Conservation (phyloP, 1,140 invertebrate species). For the Zaprionus lachaisei region DNA sequence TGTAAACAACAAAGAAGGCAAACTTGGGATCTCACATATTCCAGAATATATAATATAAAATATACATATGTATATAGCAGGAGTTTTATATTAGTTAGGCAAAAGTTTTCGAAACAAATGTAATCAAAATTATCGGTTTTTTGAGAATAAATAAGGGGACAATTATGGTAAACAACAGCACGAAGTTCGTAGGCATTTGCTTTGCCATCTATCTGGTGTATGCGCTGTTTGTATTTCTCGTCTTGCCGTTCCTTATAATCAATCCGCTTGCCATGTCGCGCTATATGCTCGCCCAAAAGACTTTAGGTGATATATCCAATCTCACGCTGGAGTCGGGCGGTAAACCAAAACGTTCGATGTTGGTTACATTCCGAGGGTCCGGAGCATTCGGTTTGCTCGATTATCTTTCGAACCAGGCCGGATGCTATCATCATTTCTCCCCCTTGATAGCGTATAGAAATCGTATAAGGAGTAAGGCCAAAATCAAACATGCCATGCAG, state of each 20-base stretch:
- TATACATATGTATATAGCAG: no score
- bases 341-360: slow-evolving; percentile 50
- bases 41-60: not conserved
- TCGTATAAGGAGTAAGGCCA: not conserved
- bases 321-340: slow-evolving; percentile 54
- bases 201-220: slow-evolving; percentile 56
- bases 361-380: slow-evolving; percentile 65
- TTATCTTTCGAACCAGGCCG: slow-evolving; percentile 47
- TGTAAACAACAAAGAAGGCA: not conserved
- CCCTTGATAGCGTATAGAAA: slow-evolving; percentile 45
- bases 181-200: slow-evolving; percentile 59
- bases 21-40: not conserved
- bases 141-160: not conserved
- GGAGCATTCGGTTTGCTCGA: slow-evolving; percentile 55
- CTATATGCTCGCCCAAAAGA: slow-evolving; percentile 20
- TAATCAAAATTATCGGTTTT: slow-evolving; percentile 27
- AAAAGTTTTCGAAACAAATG: not conserved
- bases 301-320: slow-evolving; percentile 50
- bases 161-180: slow-evolving; percentile 44
- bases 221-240: slow-evolving; percentile 51
- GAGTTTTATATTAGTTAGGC: not conserved
- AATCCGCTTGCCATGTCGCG: slow-evolving; percentile 50
- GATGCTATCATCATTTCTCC: slow-evolving; percentile 63
- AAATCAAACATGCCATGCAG: slow-evolving; percentile 11
- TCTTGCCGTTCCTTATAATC: slow-evolving; percentile 55